Evolutionary conservation across 2,888 invertebrate genomes (phyloP), one percentile per base, ranked within the genome.

Genomic region (Dysmachus trigonus): DNA sequence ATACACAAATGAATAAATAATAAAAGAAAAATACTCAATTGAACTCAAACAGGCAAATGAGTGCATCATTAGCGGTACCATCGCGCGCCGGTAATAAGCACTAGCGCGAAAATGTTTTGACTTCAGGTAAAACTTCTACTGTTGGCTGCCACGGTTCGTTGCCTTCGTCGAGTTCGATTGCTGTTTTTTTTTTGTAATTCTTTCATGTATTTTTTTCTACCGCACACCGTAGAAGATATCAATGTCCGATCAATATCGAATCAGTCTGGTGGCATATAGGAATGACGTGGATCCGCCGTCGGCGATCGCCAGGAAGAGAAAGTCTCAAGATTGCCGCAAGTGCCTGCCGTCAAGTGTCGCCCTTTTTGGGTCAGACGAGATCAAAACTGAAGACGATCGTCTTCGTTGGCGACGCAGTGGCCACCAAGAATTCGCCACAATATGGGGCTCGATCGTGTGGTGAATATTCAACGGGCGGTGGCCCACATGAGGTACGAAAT

Each of bases 361-460:
- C 74, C 31, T 33, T 35, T 74, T 35, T 74, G 31, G 74, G 74
- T 74, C 74, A 74, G 74, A 74, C 74, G n/a, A 74, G 74, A 74
- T 74, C 74, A 74, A 74, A 74, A 74, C 35, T 35, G 18, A 74
- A 74, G 62, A 62, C 62, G 62, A 7, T 47, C 18, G 62, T 10
- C 62, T 7, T 22, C 62, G 18, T 7, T 10, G 38, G 3, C 38
- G 38, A 10, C 7, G 30, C 30, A 13, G 7, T n/a, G 35, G 31
- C 33, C 74, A n/a, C 22, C 74, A 35, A 35, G 74, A 74, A 74
- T 74, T 33, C 7, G 74, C 30, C 33, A n/a, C n/a, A n/a, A 74
- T 18, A 33, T 35, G 33, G 74, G 18, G 10, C 62, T 47, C 35
- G 6, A 74, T 74, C 74, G 74, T 74, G 74, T 31, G 74, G 18